These are phyloP conservation scores for Cardinalis cardinalis DNA, from an alignment of 2,113 vertebrate genomes.

Conservation along the genomic window DNA sequence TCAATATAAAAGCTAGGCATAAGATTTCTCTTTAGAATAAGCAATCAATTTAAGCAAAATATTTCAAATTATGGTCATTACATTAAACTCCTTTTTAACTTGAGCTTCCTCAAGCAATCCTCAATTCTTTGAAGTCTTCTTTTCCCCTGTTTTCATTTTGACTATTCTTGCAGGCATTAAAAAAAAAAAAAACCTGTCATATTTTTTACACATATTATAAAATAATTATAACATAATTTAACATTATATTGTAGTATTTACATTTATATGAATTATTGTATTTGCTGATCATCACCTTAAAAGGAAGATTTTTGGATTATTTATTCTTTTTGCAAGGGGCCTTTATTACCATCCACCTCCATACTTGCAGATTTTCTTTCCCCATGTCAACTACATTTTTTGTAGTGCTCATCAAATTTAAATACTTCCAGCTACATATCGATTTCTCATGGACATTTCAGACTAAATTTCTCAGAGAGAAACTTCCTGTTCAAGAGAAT, in stretches of 20 bases:
- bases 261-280: not conserved
- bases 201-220: not conserved
- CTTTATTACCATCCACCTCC: not conserved
- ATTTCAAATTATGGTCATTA: not conserved
- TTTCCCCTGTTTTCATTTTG: not conserved
- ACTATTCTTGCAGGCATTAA: too few relatives aligned
- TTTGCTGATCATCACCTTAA: not conserved
- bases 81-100: not conserved
- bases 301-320: not conserved
- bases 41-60: not conserved
- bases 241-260: not conserved
- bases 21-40: not conserved
- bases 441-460: not conserved
- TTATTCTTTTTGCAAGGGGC: not conserved
- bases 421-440: not conserved
- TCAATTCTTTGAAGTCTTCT: not conserved
- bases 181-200: too few relatives aligned
- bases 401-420: not conserved
- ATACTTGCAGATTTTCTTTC: not conserved
- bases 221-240: not conserved
- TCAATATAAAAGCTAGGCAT: not conserved
- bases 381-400: not conserved
- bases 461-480: not conserved
- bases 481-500: not conserved
- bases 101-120: not conserved